phyloP scores from a whole-genome alignment of 2,797 vertebrate genomes.

The Salmo trutta region DNA sequence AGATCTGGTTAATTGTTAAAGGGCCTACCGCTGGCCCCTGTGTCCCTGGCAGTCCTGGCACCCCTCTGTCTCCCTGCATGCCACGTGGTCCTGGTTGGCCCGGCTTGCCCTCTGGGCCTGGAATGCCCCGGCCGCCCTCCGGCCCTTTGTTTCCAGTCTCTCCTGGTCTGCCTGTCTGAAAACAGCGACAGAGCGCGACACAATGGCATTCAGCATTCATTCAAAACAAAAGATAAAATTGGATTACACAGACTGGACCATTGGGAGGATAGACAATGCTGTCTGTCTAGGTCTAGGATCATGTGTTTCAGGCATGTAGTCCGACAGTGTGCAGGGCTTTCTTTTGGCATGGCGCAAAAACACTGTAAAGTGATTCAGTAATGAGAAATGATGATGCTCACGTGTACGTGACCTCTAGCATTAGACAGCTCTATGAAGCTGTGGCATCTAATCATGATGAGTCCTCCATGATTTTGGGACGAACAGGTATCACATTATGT shows the following conservation, averaged over 20 bases:
- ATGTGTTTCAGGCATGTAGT: neutral
- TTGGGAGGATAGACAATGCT: neutral
- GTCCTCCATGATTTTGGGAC: neutral
- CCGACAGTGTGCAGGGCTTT: too few species aligned
- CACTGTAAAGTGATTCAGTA: neutral
- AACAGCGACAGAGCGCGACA: neutral
- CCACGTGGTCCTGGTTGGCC: conserved; percentile 87
- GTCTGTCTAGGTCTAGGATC: neutral
- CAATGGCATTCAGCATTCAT: neutral
- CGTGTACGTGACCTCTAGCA: neutral
- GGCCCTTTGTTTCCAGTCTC: conserved; percentile 87
- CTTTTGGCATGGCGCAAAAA: neutral
- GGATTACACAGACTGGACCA: neutral
- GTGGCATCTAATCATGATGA: neutral
- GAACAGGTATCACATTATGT: neutral
- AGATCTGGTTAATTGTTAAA: neutral
- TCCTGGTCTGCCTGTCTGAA: conserved; percentile 87
- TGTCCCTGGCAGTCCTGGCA: conserved; percentile 82
- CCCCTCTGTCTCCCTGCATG: conserved; percentile 89
- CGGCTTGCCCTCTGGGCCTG: conserved; percentile 81
- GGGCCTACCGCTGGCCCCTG: conserved; percentile 85
- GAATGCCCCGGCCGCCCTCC: conserved; percentile 85
- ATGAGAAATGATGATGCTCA: neutral
- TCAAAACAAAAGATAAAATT: neutral
- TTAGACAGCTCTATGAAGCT: neutral